Conservation (phyloP, 2,797 vertebrate species). For the Carduelis carduelis region DNA sequence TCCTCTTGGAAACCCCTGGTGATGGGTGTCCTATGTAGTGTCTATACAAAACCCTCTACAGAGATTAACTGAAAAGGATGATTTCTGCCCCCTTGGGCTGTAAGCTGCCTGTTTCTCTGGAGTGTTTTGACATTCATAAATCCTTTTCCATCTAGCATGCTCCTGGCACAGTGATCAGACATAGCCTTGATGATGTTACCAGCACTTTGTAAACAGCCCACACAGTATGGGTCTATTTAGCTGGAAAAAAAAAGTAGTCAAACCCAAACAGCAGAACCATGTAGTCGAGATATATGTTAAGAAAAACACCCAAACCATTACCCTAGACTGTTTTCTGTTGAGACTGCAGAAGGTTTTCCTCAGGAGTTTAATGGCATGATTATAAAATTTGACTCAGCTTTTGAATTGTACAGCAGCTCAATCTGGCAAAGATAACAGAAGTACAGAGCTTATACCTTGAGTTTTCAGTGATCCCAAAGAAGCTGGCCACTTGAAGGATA, state of each 20-base stretch:
- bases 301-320: neutral
- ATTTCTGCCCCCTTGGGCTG: neutral
- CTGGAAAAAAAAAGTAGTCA: neutral
- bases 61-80: neutral
- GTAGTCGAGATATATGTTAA: neutral
- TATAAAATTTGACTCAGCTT: neutral
- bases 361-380: neutral
- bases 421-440: neutral
- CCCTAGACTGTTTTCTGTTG: neutral
- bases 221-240: neutral
- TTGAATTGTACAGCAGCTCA: neutral
- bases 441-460: neutral
- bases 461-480: neutral
- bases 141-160: neutral
- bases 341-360: neutral
- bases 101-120: neutral
- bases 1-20: neutral
- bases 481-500: neutral
- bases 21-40: neutral
- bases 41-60: neutral
- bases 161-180: neutral
- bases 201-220: neutral
- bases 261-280: neutral
- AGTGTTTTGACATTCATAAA: neutral
- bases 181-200: neutral